Base-by-base conservation (phyloP, 2,888 invertebrate species). In the Parthenolecanium corni region DNA sequence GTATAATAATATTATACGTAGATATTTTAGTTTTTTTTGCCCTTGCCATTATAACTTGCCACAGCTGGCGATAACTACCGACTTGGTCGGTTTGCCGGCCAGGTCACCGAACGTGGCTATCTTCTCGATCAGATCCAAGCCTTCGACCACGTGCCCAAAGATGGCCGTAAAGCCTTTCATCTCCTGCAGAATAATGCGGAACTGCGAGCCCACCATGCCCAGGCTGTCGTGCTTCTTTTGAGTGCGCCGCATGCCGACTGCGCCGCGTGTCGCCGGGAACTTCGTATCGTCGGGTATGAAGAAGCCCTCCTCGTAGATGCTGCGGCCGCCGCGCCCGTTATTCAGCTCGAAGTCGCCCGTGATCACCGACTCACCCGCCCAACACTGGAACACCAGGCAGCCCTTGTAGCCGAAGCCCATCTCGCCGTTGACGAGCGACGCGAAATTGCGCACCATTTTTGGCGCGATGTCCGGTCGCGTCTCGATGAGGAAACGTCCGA, bases 141-240 rank as follows among this genome's bases (percentile, higher is more conserved):
- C 87, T 70, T 87, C 86, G 68, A 87, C 81, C 14, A 89, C 86
- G 74, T 82, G 83, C 38, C 84, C 88, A 72, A 89, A 88, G 67
- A 88, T 87, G 46, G 84, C 87, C 4, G 87, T 86, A 74, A 88
- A 88, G 47, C 85, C 85, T 66, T 86, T 79, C 85, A 86, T 87
- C 72, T 88, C 86, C 68, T 85, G 83, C 70, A 88, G 75, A 69
- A 88, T 85, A 67, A 88, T 82, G 67, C 88, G 82, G 75, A 88
- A 89, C 74, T 88, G 88, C 64, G 87, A 87, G 23, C 87, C 88
- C n/a, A 88, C 87, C 78, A 86, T 81, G 54, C 87, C 86, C 69
- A 83, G 76, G 69, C 84, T 85, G 73, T 87, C 86, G 75, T 85
- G 86, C 25, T 86, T 80, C 73, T 84, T 85, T 72, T 87, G 86